Base-by-base conservation (phyloP, 2,888 invertebrate genomes). In the Fragum sueziense region DNA sequence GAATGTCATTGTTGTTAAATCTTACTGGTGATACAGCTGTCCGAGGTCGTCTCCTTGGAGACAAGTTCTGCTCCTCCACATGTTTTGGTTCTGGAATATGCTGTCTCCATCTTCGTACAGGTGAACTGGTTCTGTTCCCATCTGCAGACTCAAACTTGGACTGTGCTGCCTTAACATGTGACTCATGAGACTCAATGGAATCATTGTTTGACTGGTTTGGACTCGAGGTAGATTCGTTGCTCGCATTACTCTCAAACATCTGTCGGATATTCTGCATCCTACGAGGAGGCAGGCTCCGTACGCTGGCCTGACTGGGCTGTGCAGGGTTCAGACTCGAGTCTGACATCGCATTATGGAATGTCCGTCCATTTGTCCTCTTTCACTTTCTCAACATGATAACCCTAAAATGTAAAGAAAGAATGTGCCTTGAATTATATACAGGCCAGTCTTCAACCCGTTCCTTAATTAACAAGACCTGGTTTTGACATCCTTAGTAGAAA, bases 211-310 rank as follows among this genome's bases (percentile, higher is more conserved):
- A 22, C 54, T 29, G 65, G 37, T 14, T 75, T 34, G 54, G 59
- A 33, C 68, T 51, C 31, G 47, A 27, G 37, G 54, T 51, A 14
- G 65, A 37, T 14, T 71, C 65, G 47, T 25, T 34, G 33, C 70
- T 61, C 25, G 25, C 41, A 33, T 70, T 67, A 34, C 33, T 41
- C 73, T 88, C 88, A 86, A 88, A 89, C 80, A 81, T 85, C 33
- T 80, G 78, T 22, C 87, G 80, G 33, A 90, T 87, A 68, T 88
- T 80, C 27, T 86, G 80, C 84, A 90, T 82, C 69, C 88, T 86
- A 31, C 88, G 88, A 14, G 86, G 79, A 9, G 90, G 88, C 27
- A 91, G 79, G 67, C 86, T 88, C 70, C 88, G 80, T 22, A 89
- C 74, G 74, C 88, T 89, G 31, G 65, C 41, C n/a, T 27, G 33